Conservation (phyloP, 2,113 vertebrate species). For the Osmerus eperlanus region DNA sequence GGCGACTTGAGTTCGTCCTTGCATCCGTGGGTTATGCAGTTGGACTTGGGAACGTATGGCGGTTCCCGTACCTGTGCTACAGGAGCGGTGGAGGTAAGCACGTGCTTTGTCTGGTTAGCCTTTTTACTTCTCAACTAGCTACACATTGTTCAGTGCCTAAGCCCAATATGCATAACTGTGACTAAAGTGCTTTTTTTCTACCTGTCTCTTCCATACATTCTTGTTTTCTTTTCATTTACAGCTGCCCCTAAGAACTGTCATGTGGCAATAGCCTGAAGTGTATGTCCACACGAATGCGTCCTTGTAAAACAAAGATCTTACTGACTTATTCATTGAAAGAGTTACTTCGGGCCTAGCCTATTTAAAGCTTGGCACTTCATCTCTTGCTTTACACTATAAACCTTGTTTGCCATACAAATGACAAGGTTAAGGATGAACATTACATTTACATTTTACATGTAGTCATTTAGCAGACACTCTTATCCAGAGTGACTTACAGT, state of each 20-base stretch:
- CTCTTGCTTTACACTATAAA: no score
- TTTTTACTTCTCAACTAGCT: not conserved
- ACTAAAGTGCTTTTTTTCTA: not conserved
- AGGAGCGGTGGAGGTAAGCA: slow-evolving; percentile 71
- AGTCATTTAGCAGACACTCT: no score
- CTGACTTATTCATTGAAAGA: not conserved
- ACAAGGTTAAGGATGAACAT: no score
- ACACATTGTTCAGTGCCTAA: not conserved
- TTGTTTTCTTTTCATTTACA: no score
- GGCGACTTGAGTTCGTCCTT: slow-evolving; percentile 70
- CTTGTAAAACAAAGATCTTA: not conserved
- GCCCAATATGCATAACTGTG: not conserved
- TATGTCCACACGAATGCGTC: not conserved
- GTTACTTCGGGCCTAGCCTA: no score
- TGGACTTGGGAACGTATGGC: slow-evolving; percentile 74
- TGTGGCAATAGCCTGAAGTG: no score
- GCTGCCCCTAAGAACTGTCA: no score
- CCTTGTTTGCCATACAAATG: no score
- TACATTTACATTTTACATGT: no score
- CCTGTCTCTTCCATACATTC: not conserved
- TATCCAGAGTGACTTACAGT: no score
- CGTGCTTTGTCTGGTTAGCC: not conserved
- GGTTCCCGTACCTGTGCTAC: slow-evolving; percentile 76
- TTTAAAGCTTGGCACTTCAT: no score
- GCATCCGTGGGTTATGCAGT: slow-evolving; percentile 71